Percentiles rank a stretch among this genome's conserved stretches.
Evolutionary conservation across 2,113 vertebrate genomes (phyloP).

Genomic region (Nibea albiflora): DNA sequence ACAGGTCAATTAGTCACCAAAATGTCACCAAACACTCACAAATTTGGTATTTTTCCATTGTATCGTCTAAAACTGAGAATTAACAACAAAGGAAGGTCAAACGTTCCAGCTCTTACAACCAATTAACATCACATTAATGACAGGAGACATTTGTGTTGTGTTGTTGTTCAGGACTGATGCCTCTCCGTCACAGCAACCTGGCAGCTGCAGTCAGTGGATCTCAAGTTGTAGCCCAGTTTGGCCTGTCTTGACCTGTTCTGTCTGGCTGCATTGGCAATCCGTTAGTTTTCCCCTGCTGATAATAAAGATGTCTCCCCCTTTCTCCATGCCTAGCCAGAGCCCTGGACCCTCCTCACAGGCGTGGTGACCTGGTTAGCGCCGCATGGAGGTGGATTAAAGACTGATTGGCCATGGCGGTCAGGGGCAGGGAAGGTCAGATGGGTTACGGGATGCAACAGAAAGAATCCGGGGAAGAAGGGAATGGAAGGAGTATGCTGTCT

Average conservation of each 20-base stretch:
- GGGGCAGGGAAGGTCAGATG: conserved; percentile 72
- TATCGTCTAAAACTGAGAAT: not conserved
- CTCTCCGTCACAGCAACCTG: conserved; percentile 40
- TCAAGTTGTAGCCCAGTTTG: conserved; percentile 38
- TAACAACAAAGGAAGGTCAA: conserved; percentile 18
- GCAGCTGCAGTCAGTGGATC: conserved; percentile 53
- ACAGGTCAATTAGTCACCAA: not conserved
- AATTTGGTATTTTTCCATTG: not conserved
- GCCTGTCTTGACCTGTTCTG: conserved; percentile 62
- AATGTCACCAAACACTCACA: not conserved
- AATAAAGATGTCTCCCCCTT: conserved; percentile 84
- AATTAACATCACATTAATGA: conserved; percentile 39
- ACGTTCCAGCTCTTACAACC: conserved; percentile 23
- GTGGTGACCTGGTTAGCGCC: conserved; percentile 82
- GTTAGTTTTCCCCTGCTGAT: conserved; percentile 66
- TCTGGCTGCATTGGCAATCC: conserved; percentile 50
- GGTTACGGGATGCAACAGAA: conserved; percentile 60
- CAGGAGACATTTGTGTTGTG: conserved; percentile 18
- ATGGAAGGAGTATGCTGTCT: conserved; percentile 56
- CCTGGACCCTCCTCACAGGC: conserved; percentile 76
- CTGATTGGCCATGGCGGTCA: conserved; percentile 77
- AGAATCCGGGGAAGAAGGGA: conserved; percentile 28
- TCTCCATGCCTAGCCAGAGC: conserved; percentile 62
- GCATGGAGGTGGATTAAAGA: conserved; percentile 84
- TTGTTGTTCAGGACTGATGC: conserved; percentile 25